These are phyloP conservation scores for Sebastes ruberrimus DNA, from an alignment of 2,797 vertebrate species.

Conservation along the genomic window DNA sequence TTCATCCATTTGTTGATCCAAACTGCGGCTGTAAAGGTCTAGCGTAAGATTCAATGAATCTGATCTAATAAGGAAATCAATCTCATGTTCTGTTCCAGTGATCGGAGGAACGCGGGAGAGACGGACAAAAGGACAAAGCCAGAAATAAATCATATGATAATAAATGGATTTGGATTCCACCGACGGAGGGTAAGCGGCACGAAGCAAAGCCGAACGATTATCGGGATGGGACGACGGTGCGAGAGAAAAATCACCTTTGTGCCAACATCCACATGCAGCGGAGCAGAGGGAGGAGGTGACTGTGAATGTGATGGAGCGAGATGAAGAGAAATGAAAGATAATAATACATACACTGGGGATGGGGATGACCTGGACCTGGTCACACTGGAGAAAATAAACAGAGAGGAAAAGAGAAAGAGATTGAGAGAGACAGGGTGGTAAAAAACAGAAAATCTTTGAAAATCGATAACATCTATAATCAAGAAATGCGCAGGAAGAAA, in stretches of 20 bases:
- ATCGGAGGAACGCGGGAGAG: not conserved
- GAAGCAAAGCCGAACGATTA: constrained; percentile 18
- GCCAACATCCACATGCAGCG: constrained; percentile 62
- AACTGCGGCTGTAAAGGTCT: constrained; percentile 14
- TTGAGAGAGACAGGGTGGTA: constrained; percentile 10
- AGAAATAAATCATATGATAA: constrained; percentile 16
- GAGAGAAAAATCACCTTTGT: constrained; percentile 42
- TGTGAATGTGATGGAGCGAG: constrained; percentile 40
- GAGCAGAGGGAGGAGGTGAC: constrained; percentile 28
- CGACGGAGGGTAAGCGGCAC: not conserved
- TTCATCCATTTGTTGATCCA: constrained; percentile 26
- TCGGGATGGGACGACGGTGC: not conserved
- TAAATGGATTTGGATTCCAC: not conserved
- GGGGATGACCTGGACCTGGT: constrained; percentile 93
- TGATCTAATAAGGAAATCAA: constrained; percentile 23
- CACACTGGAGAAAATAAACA: constrained; percentile 74
- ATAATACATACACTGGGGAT: constrained; percentile 95
- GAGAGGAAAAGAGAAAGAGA: constrained; percentile 65
- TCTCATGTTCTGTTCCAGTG: constrained; percentile 5
- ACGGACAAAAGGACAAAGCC: not conserved
- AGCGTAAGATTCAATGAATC: not conserved
- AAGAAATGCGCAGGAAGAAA: constrained; percentile 24
- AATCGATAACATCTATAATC: constrained; percentile 53
- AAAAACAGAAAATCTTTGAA: constrained; percentile 4
- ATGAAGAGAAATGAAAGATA: constrained; percentile 70